Percentiles rank a stretch among this genome's conserved stretches.
phyloP scores from a whole-genome alignment of 2,113 vertebrate genomes.

The Rhinopomastus cyanomelas region DNA sequence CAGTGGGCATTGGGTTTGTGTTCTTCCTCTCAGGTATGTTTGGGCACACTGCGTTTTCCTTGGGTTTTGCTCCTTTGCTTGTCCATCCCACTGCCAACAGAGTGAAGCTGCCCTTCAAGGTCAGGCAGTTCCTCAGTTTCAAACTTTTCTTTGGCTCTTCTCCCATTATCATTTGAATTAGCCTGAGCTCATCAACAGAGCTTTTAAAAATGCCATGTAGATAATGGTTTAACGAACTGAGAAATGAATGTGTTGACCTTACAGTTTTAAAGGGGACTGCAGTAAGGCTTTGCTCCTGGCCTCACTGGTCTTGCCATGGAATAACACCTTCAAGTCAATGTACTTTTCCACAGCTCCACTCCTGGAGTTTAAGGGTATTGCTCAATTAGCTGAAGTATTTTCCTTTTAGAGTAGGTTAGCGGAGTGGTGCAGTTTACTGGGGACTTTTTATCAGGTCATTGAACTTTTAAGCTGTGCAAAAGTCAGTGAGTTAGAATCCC shows the following conservation, averaged over 20 bases:
- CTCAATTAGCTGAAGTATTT: background rate
- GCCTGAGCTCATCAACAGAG: slow-evolving; percentile 41
- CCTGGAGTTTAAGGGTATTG: background rate
- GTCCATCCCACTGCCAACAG: background rate
- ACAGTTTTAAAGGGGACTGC: background rate
- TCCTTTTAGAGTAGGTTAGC: background rate
- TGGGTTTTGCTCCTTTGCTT: background rate
- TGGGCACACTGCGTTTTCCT: background rate
- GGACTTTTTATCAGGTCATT: background rate
- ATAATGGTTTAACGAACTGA: slow-evolving; percentile 47
- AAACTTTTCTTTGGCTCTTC: slow-evolving; percentile 51
- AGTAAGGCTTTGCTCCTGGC: background rate
- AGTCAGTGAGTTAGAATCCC: background rate
- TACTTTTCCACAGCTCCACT: background rate
- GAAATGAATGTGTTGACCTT: slow-evolving; percentile 48
- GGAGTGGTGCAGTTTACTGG: background rate
- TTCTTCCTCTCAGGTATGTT: fast-evolving
- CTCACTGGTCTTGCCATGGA: background rate
- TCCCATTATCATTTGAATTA: slow-evolving; percentile 45
- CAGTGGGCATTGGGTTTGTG: background rate
- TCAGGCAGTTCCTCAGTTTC: background rate
- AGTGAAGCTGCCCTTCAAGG: slow-evolving; percentile 6
- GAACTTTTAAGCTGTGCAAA: background rate
- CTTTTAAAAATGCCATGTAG: slow-evolving; percentile 21
- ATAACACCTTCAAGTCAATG: background rate